Evolutionary conservation across 2,797 vertebrate genomes (phyloP).

Genomic region (Malurus splendens): DNA sequence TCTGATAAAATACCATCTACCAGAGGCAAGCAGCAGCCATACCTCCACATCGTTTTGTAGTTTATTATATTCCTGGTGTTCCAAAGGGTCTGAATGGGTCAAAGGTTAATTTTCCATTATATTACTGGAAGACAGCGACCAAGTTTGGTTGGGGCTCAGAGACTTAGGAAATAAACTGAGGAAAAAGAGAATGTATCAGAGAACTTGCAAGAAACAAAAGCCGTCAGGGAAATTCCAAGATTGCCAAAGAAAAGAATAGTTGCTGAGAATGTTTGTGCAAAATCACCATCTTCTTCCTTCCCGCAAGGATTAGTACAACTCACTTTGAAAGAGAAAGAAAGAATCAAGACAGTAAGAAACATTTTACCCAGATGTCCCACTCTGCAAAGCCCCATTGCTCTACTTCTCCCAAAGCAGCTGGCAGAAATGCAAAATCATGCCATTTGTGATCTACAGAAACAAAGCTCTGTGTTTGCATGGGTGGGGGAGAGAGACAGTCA

Average conservation of each 20-base stretch:
- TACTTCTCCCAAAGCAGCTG: neutral
- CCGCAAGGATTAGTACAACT: conserved; percentile 1
- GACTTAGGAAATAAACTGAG: neutral
- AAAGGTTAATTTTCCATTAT: neutral
- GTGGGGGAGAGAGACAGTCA: conserved; percentile 17
- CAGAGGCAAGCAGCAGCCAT: conserved; percentile 24
- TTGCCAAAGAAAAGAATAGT: conserved; percentile 40
- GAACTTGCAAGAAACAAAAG: conserved; percentile 10
- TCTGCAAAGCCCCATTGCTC: conserved; percentile 8
- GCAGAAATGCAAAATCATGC: conserved; percentile 52
- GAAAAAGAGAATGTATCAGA: neutral
- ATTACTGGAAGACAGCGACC: neutral
- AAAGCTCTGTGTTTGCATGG: conserved; percentile 18
- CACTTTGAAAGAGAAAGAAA: conserved; percentile 64
- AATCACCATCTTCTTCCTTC: conserved; percentile 23
- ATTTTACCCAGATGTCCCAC: neutral
- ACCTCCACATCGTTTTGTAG: neutral
- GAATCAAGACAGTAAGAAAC: neutral
- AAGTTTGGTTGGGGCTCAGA: neutral
- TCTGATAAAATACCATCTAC: conserved; percentile 47
- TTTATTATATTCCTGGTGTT: neutral
- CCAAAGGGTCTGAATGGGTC: neutral
- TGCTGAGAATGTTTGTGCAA: conserved; percentile 1
- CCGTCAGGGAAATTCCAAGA: conserved; percentile 41
- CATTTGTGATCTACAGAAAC: conserved; percentile 14